phyloP scores from a whole-genome alignment of 2,888 invertebrate species.

The Apodemia duryi region DNA sequence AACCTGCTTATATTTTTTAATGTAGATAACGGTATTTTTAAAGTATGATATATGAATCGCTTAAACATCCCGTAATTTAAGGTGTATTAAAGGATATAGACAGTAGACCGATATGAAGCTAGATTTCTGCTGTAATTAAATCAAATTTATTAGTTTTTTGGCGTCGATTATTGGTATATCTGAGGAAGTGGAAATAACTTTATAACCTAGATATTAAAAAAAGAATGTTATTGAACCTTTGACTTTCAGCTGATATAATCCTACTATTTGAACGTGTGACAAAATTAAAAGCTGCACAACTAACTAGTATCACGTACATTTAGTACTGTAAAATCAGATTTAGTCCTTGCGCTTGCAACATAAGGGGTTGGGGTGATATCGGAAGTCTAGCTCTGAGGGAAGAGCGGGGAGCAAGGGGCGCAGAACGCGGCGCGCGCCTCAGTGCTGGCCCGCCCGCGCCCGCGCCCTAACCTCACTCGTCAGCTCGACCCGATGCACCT shows the following conservation, averaged over 20 bases:
- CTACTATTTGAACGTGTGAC: background rate
- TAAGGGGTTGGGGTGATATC: conserved; percentile 22
- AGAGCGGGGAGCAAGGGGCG: conserved; percentile 37
- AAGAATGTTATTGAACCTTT: background rate
- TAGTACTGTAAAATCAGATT: conserved; percentile 1
- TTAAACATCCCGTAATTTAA: too few species aligned
- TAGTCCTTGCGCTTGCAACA: conserved; percentile 14
- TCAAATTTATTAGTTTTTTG: background rate
- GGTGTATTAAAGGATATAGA: too few species aligned
- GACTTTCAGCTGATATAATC: background rate
- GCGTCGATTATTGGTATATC: background rate
- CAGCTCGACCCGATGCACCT: conserved; percentile 52
- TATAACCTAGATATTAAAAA: background rate
- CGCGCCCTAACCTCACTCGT: conserved; percentile 70
- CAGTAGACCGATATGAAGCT: too few species aligned
- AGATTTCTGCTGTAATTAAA: background rate
- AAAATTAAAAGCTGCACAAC: background rate
- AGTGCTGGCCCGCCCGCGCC: conserved; percentile 74
- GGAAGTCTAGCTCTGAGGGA: conserved; percentile 46
- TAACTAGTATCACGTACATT: background rate
- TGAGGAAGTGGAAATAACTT: background rate
- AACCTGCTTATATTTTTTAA: too few species aligned
- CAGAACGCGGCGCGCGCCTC: conserved; percentile 58
- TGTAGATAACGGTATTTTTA: too few species aligned
- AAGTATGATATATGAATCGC: too few species aligned